Conservation (phyloP, 2,113 vertebrate species). For the Pelecanus crispus region DNA sequence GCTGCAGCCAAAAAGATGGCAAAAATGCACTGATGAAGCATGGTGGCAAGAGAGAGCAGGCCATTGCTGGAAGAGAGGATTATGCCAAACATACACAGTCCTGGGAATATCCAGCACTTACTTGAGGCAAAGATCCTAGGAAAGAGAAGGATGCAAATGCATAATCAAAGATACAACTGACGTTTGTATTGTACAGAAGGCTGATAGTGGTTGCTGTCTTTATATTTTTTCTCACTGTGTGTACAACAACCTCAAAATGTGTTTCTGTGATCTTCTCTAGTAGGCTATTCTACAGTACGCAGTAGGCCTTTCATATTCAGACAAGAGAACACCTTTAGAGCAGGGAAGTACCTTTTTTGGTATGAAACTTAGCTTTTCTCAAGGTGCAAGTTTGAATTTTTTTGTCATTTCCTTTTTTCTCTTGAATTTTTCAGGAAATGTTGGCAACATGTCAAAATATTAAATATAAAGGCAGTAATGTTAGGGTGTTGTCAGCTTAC, state of each 20-base stretch:
- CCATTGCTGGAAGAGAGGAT: background rate
- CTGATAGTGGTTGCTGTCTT: background rate
- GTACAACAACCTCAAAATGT: background rate
- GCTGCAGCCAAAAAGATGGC: background rate
- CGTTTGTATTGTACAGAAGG: background rate
- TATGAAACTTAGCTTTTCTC: background rate
- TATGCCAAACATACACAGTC: background rate
- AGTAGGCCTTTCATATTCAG: background rate
- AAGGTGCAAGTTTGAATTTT: background rate
- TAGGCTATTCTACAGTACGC: background rate
- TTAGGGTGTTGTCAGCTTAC: fast-evolving
- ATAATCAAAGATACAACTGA: background rate
- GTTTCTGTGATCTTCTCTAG: background rate
- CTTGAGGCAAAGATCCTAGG: background rate
- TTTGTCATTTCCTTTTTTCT: background rate
- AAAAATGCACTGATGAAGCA: background rate
- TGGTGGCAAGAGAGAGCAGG: background rate
- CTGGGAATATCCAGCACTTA: background rate
- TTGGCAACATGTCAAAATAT: background rate
- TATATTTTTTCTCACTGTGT: background rate
- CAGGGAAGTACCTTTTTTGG: background rate
- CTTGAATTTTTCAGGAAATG: background rate
- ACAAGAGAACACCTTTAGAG: background rate
- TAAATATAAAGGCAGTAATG: background rate
- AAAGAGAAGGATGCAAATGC: background rate